Base-by-base conservation (phyloP, 2,888 invertebrate species). In the Antheraea yamamai region DNA sequence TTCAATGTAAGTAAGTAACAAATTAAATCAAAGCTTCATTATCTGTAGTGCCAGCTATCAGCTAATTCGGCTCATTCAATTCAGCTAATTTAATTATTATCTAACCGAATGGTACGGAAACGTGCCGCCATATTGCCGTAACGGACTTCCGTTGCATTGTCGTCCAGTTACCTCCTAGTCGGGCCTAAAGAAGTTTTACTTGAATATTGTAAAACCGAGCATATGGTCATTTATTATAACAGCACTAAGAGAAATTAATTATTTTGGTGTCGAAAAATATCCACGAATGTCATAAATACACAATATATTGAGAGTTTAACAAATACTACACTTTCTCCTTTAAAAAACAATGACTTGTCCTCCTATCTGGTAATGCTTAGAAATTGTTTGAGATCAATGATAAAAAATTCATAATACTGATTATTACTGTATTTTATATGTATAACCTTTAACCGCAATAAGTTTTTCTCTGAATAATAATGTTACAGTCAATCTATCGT, bases 381-480 rank as follows among this genome's bases (percentile, higher is more conserved):
- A 4, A 64, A 64, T 64, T 16, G 26, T 26, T 64, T 64, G 10
- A 26, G 26, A 8, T 64, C 23, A 26, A 64, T 26, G 6, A 64
- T 26, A 26, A 26, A 64, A 26, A 64, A 16, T 2, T 16, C 16
- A 16, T 64, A 26, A 26, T 7, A 47, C n/a, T n/a, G n/a, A 4
- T 55, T 2, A 58, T 58, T 58, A 8, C 58, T 20, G 20, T n/a
- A 64, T 64, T 14, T 47, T 47, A 47, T 47, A 47, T 12, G 12
- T 47, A 47, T 47, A 47, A 47, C 4, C 58, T 61, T 61, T 61
- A n/a, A n/a, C n/a, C 58, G 7, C 23, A 39, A 61, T 61, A n/a
- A 58, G n/a, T 73, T 64, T 73, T 64, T 73, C 58, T 58, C 10
- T 23, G 58, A n/a, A 58, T 58, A 12, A 61, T 61, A 23, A 61